A percentile compares a stretch with the other conserved stretches of the same genome.
phyloP scores from a whole-genome alignment of 2,113 vertebrate genomes.

The Butastur rufipennis region DNA sequence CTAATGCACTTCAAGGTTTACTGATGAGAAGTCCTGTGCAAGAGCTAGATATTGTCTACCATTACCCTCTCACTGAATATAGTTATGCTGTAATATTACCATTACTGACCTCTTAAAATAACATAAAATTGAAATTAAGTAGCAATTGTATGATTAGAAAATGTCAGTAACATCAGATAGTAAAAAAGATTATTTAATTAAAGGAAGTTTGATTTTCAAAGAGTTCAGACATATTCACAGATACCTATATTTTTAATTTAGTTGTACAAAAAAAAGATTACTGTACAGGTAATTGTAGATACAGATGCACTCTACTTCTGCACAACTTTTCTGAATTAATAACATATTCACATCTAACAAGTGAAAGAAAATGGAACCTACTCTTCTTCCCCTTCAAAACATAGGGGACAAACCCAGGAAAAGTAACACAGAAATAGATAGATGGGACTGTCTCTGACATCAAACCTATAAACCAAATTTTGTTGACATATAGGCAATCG shows the following conservation, averaged over 20 bases:
- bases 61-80: not conserved
- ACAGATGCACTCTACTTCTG: not conserved
- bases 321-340: not conserved
- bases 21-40: not conserved
- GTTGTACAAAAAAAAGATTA: not conserved
- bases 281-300: not conserved
- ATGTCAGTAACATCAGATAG: not conserved
- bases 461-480: not conserved
- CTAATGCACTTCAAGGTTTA: not conserved
- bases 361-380: not conserved
- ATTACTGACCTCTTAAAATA: not conserved
- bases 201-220: not conserved
- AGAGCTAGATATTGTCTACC: not conserved
- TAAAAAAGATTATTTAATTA: not conserved
- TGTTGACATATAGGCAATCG: accelerated
- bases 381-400: not conserved
- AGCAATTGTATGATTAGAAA: not conserved
- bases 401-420: not conserved
- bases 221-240: not conserved
- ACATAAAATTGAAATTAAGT: not conserved
- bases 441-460: not conserved
- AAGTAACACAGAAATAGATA: not conserved
- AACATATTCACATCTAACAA: not conserved
- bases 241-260: not conserved
- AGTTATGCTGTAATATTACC: not conserved